Conservation (phyloP, 2,797 vertebrate species). For the Bradypodion pumilum region DNA sequence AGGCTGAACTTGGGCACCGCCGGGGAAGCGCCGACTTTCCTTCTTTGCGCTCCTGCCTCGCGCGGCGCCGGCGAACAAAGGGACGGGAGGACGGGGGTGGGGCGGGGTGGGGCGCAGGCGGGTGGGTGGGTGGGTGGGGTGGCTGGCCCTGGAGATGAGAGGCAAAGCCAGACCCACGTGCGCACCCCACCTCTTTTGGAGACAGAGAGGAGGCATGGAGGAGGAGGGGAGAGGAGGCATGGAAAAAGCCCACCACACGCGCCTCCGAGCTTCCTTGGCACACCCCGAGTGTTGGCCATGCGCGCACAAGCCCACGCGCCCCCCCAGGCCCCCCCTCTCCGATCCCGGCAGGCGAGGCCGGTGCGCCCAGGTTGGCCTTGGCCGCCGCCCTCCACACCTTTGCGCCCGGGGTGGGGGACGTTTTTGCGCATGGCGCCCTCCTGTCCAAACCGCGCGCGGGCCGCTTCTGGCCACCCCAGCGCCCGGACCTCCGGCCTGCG, state of each 20-base stretch:
- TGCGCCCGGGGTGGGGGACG: slow-evolving; percentile 19
- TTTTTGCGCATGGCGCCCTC: slow-evolving; percentile 26
- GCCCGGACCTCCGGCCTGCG: background rate
- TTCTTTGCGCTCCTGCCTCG: background rate
- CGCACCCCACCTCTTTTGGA: background rate
- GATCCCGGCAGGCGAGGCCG: background rate
- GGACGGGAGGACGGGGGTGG: background rate
- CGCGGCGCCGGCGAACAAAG: background rate
- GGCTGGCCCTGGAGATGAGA: no score
- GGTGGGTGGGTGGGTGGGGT: background rate
- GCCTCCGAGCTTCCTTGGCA: background rate
- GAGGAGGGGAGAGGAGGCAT: no score
- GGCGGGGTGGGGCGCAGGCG: background rate
- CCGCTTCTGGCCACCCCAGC: background rate
- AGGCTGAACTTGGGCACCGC: slow-evolving; percentile 3
- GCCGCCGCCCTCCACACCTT: background rate
- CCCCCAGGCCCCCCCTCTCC: background rate
- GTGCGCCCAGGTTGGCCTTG: background rate
- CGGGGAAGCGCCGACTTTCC: slow-evolving; percentile 9
- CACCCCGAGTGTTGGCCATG: background rate
- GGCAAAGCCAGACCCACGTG: background rate
- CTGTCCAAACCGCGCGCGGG: slow-evolving; percentile 1
- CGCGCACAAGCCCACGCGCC: background rate
- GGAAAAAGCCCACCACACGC: no score
- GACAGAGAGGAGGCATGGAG: no score